Conservation (phyloP, 2,113 vertebrate species). For the Ciconia stormi region DNA sequence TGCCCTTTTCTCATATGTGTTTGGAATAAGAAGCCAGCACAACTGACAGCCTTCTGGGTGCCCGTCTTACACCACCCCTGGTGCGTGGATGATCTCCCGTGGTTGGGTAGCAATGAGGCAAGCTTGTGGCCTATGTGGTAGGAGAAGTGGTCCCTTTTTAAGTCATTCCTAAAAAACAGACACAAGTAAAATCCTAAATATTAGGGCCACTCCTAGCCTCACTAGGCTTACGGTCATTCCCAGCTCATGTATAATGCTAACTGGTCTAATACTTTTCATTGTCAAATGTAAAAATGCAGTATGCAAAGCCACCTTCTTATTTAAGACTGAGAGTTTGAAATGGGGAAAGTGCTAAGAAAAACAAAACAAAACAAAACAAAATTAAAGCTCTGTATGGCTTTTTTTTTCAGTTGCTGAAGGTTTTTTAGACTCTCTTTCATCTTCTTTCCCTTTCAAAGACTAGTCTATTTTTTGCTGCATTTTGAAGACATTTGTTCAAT, state of each 20-base stretch:
- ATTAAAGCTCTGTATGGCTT: neutral
- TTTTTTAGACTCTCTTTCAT: slow-evolving; percentile 1
- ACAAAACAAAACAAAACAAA: neutral
- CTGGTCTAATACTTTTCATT: neutral
- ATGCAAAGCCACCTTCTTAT: neutral
- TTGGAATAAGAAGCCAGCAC: neutral
- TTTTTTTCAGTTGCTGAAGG: neutral
- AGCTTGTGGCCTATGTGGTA: rapidly evolving
- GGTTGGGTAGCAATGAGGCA: neutral
- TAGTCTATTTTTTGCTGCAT: neutral
- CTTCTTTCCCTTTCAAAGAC: neutral
- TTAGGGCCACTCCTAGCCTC: neutral
- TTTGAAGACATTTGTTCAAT: neutral
- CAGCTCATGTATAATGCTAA: neutral
- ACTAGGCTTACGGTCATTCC: neutral
- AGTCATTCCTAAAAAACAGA: neutral
- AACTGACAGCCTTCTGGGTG: neutral
- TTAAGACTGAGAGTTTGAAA: neutral
- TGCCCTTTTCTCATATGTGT: neutral
- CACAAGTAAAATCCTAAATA: neutral
- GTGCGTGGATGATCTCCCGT: neutral
- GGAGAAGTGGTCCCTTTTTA: neutral
- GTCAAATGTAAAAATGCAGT: neutral
- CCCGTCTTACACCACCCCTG: neutral
- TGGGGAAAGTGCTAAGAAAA: neutral